Base-by-base conservation (phyloP, 2,113 vertebrate species). In the Chaetops frenatus region DNA sequence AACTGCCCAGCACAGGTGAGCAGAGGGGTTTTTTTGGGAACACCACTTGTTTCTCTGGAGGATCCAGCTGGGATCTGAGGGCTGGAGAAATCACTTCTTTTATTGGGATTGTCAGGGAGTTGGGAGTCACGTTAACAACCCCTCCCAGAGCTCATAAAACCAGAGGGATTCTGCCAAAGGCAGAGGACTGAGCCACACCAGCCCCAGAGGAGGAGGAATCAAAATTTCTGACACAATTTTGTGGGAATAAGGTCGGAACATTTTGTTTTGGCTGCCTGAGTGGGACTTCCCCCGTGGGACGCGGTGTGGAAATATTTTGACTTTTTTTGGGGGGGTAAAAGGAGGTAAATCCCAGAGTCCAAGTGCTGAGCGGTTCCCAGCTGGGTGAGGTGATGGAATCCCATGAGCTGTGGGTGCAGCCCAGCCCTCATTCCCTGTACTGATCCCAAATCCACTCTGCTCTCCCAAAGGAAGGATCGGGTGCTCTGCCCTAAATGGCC, bases 221-320 rank as follows among this genome's bases (percentile, higher is more conserved):
- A 90, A 77, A 96, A 70, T 11, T 76, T 24, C 33, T 84, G 91
- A 95, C 3, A 45, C 57, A 94, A 79, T 89, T 91, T 85, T 88
- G 62, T 94, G 88, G 77, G 92, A 96, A 93, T 33, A 95, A 95
- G 88, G 90, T 90, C 74, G 42, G 96, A 95, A 96, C 95, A 95
- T 95, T 96, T 82, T 96, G 94, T 96, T 96, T 96, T 95, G 94
- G 81, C 78, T 72, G 28, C 15, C 1, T 8, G 35, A 76, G 85
- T 60, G 57, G 31, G 70, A 29, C 85, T 90, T 93, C 80, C 78
- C 90, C 88, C 53, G 24, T 0, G 81, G 82, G 70, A 81, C 86
- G 12, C 28, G 21, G 19, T 90, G 88, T 85, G 83, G 90, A 95
- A 95, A 94, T 72, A 28, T 76, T 91, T 61, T 74, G 35, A 74